Percentiles rank a stretch among this genome's conserved stretches.
Evolutionary conservation across 2,888 invertebrate genomes (phyloP).

Genomic region (Lottia gigantea): DNA sequence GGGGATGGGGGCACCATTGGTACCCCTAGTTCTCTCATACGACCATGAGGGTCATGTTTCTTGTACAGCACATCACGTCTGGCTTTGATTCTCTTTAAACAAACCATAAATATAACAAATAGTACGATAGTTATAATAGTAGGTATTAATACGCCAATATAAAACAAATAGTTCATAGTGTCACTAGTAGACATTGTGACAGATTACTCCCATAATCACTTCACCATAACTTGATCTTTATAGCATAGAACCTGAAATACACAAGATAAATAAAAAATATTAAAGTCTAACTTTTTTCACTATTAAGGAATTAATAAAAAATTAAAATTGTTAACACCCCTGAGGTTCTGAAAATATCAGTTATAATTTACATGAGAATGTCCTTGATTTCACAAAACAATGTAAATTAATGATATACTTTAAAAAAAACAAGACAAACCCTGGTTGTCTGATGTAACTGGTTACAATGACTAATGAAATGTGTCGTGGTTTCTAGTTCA

Average conservation of each 20-base stretch:
- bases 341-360: too few species aligned
- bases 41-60: constrained; percentile 55
- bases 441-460: too few species aligned
- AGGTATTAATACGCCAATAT: constrained; percentile 62
- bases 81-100: constrained; percentile 55
- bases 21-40: constrained; percentile 36
- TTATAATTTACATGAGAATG: too few species aligned
- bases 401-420: too few species aligned
- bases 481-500: too few species aligned
- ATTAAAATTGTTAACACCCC: too few species aligned
- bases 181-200: constrained; percentile 36
- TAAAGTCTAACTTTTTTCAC: too few species aligned
- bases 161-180: constrained; percentile 56
- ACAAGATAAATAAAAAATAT: not conserved
- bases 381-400: too few species aligned
- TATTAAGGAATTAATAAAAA: too few species aligned
- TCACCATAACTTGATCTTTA: not conserved
- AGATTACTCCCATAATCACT: not conserved
- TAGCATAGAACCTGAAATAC: constrained; percentile 3
- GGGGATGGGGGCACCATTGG: constrained; percentile 42
- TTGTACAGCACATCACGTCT: constrained; percentile 51
- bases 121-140: constrained; percentile 58
- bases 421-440: too few species aligned
- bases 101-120: constrained; percentile 60
- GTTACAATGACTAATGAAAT: too few species aligned